Conservation (phyloP, 2,113 vertebrate genomes). For the Halichoeres trimaculatus region DNA sequence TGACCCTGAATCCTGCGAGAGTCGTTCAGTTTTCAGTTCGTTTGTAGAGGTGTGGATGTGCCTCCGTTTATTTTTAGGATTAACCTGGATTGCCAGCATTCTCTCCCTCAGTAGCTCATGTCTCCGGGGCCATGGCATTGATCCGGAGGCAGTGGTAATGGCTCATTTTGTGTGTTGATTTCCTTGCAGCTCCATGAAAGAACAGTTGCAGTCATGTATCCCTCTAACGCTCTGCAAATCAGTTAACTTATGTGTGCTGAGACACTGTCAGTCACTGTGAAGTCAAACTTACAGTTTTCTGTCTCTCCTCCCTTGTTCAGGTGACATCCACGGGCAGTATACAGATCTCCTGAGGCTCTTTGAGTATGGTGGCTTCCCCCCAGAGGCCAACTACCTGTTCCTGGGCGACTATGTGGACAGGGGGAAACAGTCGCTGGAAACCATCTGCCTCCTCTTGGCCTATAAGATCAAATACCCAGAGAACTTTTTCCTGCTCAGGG, state of each 20-base stretch:
- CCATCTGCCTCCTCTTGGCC: conserved; percentile 96
- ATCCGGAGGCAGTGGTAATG: conserved; percentile 22
- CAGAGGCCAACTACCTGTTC: conserved; percentile 98
- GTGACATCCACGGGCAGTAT: conserved; percentile 99
- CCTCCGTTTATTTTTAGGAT: conserved; percentile 40
- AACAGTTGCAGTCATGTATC: background rate
- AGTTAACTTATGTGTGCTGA: background rate
- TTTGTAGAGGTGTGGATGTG: conserved; percentile 23
- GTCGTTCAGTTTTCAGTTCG: conserved; percentile 52
- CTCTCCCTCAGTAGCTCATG: conserved; percentile 31
- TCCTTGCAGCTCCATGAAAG: conserved; percentile 28
- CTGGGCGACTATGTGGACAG: conserved; percentile 98
- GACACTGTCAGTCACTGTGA: no score
- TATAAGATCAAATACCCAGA: conserved; percentile 99
- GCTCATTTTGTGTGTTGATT: conserved; percentile 10
- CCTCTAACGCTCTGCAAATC: conserved; percentile 8
- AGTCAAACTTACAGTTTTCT: background rate
- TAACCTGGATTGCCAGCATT: conserved; percentile 51
- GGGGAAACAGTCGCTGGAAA: conserved; percentile 98
- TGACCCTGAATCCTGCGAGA: conserved; percentile 47
- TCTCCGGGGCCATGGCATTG: conserved; percentile 40
- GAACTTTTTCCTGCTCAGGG: conserved; percentile 97
- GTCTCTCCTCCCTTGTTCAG: conserved; percentile 71
- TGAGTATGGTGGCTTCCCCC: conserved; percentile 98
- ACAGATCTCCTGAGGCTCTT: conserved; percentile 98